Evolutionary conservation across 2,888 invertebrate species (phyloP).

Genomic region (Megalurothrips usitatus): DNA sequence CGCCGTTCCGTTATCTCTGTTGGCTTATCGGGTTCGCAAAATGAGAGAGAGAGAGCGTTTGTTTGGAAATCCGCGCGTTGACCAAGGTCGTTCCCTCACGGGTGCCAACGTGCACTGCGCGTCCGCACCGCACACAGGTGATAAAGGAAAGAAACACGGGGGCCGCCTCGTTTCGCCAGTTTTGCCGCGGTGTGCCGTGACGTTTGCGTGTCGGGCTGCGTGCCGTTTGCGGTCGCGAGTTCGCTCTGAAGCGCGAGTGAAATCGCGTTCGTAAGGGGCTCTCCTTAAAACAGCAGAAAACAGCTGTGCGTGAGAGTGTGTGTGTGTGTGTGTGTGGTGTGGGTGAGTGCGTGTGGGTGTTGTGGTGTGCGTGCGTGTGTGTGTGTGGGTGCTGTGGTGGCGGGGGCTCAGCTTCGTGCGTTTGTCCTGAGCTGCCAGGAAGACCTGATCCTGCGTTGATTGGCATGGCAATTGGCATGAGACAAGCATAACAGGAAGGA

Average conservation of each 20-base stretch:
- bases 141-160: too few relatives aligned
- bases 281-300: neutral
- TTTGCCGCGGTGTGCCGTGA: too few relatives aligned
- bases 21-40: too few relatives aligned
- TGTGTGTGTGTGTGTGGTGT: neutral
- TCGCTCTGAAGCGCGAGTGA: neutral
- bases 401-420: neutral
- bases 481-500: neutral
- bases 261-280: neutral
- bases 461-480: neutral
- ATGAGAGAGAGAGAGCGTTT: too few relatives aligned
- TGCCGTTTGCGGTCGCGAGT: neutral
- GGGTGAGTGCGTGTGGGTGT: neutral
- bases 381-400: neutral
- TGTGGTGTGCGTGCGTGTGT: neutral
- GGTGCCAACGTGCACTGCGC: too few relatives aligned
- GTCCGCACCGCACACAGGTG: too few relatives aligned
- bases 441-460: too few relatives aligned
- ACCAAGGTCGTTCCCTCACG: too few relatives aligned
- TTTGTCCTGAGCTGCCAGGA: neutral
- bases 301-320: conserved; percentile 10
- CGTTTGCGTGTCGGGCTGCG: neutral
- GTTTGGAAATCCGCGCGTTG: too few relatives aligned
- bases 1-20: too few relatives aligned
- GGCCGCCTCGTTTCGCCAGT: too few relatives aligned